These are phyloP conservation scores for Mesorhabditis belari DNA, from an alignment of 2,888 invertebrate species.

Conservation along the genomic window DNA sequence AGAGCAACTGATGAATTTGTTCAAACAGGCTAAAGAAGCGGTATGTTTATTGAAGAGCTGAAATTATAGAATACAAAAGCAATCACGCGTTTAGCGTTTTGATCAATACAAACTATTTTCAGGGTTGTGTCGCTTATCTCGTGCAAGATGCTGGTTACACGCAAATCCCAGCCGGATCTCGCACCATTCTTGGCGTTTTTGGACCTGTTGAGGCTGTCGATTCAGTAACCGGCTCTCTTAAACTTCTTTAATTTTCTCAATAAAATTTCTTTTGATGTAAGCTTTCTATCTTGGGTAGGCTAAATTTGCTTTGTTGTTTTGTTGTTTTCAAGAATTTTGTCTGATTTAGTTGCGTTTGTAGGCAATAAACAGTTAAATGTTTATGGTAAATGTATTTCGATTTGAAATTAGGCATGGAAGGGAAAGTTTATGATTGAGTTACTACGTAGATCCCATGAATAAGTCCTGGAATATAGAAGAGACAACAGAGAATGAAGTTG, in stretches of 20 bases:
- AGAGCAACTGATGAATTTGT: conserved; percentile 56
- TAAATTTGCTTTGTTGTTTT: no score
- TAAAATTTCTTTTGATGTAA: no score
- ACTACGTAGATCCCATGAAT: background rate
- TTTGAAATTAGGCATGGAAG: no score
- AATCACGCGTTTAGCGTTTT: background rate
- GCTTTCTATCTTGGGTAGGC: no score
- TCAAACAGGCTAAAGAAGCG: conserved; percentile 54
- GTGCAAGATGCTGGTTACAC: conserved; percentile 61
- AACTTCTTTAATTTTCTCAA: conserved; percentile 52
- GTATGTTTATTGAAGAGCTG: conserved; percentile 13
- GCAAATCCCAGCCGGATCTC: conserved; percentile 57
- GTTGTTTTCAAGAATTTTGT: no score
- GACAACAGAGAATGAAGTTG: background rate
- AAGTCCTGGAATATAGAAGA: background rate
- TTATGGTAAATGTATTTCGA: no score
- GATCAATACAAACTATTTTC: conserved; percentile 4
- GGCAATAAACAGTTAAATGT: no score
- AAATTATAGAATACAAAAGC: background rate
- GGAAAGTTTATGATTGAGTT: no score
- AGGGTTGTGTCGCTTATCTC: conserved; percentile 55
- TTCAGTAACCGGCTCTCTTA: conserved; percentile 55
- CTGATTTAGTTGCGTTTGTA: no score
- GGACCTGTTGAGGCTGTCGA: conserved; percentile 55
- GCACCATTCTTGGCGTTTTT: conserved; percentile 57